Base-by-base conservation (phyloP, 2,113 vertebrate genomes). In the Chaenogobius annularis region DNA sequence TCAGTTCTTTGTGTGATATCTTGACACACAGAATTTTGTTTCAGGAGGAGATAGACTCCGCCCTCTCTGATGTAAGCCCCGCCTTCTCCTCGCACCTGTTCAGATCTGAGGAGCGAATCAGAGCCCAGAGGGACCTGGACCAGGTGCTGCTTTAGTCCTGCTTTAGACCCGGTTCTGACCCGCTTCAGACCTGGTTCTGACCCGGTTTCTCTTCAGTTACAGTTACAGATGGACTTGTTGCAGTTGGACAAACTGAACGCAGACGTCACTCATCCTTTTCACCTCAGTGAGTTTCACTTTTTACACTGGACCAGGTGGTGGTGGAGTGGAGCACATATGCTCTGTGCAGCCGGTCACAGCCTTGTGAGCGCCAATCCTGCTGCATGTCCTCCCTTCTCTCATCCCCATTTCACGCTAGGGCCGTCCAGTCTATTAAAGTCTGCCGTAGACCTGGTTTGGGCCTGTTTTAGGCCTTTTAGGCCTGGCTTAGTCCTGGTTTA, bases 251-350 rank as follows among this genome's bases (percentile, higher is more conserved):
- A 93, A 79, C 88, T 92, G 47, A 90, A 88, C 59, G 95, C 94
- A 68, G 95, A 97, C 31, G 85, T 97, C 70, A 81, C 92, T 68
- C 95, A 96, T 81, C 85, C 73, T 10, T 93, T 91, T 80, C 89
- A 92, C 83, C 92, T 98, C 13, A 83, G 97, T 99, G 94, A 95
- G 94, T 58, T 12, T 48, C 17, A 35, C 22, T 12, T 50, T 17
- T 50, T 3, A 17, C 46, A 50, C 6, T 40, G 8, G 6, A 40
- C 37, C 37, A 1, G 26, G 26, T 4, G 26, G 26, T 31, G 26
- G 26, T 2, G 26, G 26, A n/a, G n/a, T n/a, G n/a, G n/a, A n/a
- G n/a, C n/a, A n/a, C n/a, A n/a, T n/a, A n/a, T n/a, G n/a, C n/a
- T n/a, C n/a, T n/a, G n/a, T n/a, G n/a, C n/a, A n/a, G n/a, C n/a